Evolutionary conservation across 2,888 invertebrate species (phyloP).

Genomic region (Drosophila fungiperda): DNA sequence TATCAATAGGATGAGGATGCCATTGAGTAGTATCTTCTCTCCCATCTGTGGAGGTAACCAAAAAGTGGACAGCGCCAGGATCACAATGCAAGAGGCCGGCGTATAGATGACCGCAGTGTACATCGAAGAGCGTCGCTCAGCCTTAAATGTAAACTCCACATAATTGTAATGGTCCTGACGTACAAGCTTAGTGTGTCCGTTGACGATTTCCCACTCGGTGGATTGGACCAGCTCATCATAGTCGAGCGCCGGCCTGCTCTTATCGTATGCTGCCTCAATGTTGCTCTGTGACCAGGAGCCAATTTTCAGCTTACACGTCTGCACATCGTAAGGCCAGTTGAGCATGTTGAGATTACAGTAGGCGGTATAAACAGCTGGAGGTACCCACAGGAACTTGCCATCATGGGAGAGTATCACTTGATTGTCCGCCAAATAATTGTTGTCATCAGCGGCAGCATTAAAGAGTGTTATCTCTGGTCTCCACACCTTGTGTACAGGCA

Average conservation of each 20-base stretch:
- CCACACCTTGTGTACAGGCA: slow-evolving; percentile 91
- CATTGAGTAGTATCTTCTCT: slow-evolving; percentile 88
- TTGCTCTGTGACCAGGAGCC: slow-evolving; percentile 90
- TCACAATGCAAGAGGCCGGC: slow-evolving; percentile 88
- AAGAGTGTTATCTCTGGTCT: slow-evolving; percentile 89
- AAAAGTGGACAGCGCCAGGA: slow-evolving; percentile 87
- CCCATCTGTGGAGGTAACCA: slow-evolving; percentile 89
- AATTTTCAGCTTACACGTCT: slow-evolving; percentile 88
- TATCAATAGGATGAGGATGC: slow-evolving; percentile 87
- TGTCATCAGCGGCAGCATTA: slow-evolving; percentile 88
- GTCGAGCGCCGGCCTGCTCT: slow-evolving; percentile 85
- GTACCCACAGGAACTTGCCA: slow-evolving; percentile 87
- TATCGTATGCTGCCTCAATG: slow-evolving; percentile 84
- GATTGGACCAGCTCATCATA: slow-evolving; percentile 77
- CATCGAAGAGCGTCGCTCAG: slow-evolving; percentile 87
- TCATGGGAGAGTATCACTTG: slow-evolving; percentile 53
- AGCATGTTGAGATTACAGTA: slow-evolving; percentile 89
- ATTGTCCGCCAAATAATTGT: slow-evolving; percentile 85
- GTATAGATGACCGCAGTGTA: slow-evolving; percentile 88
- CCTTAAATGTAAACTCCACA: slow-evolving; percentile 73
- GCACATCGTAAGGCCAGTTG: slow-evolving; percentile 91
- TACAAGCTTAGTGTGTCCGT: slow-evolving; percentile 50
- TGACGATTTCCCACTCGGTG: slow-evolving; percentile 84
- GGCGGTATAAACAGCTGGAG: slow-evolving; percentile 88
- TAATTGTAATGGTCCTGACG: slow-evolving; percentile 81